These are phyloP conservation scores for Melanotaenia pygmaea DNA, from an alignment of 2,797 vertebrate genomes.

Conservation along the genomic window DNA sequence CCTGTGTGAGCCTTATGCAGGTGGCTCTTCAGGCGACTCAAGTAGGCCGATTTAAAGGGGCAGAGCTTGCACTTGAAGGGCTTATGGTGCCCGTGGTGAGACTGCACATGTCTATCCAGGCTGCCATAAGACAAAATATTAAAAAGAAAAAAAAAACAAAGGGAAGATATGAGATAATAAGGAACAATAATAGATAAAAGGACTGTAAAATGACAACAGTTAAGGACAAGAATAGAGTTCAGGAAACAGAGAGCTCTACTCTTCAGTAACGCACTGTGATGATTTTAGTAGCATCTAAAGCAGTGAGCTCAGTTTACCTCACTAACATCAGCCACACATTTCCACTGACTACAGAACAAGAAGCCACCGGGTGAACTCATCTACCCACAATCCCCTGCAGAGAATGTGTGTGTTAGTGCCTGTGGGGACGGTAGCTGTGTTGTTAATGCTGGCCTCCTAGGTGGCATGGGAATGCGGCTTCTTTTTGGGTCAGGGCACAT, in stretches of 20 bases:
- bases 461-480: conserved; percentile 77
- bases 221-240: conserved; percentile 40
- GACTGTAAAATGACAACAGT: conserved; percentile 51
- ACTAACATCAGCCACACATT: conserved; percentile 66
- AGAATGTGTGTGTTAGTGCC: conserved; percentile 65
- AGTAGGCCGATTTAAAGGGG: conserved; percentile 97
- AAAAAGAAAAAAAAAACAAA: conserved; percentile 12
- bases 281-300: conserved; percentile 60
- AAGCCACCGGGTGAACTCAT: conserved; percentile 73
- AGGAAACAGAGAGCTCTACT: conserved; percentile 40
- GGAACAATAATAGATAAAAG: conserved; percentile 44
- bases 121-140: conserved; percentile 73
- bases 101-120: conserved; percentile 98
- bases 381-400: conserved; percentile 78
- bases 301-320: conserved; percentile 59
- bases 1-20: conserved; percentile 95
- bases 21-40: conserved; percentile 97
- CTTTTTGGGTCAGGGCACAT: conserved; percentile 84
- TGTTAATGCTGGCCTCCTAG: conserved; percentile 76
- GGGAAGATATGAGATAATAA: conserved; percentile 54
- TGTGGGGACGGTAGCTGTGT: conserved; percentile 76
- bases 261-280: conserved; percentile 48
- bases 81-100: conserved; percentile 97
- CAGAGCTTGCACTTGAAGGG: conserved; percentile 99
- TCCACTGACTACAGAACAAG: conserved; percentile 73